Conservation (phyloP, 2,888 invertebrate species). For the Formica aserva region DNA sequence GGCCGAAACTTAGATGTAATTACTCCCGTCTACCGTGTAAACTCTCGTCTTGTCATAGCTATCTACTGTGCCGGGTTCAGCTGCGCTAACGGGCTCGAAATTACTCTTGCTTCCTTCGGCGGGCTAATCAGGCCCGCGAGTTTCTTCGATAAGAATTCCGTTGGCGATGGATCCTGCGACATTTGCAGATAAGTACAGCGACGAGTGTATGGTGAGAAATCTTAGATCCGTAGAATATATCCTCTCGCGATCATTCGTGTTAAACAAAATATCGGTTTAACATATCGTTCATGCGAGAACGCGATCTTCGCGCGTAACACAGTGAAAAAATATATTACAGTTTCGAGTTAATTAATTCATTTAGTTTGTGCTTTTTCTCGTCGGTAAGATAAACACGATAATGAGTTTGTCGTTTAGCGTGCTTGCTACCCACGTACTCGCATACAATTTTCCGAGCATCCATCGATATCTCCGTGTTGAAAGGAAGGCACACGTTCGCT, state of each 20-base stretch:
- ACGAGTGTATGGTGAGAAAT: conserved; percentile 22
- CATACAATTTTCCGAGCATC: conserved; percentile 30
- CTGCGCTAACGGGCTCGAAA: conserved; percentile 81
- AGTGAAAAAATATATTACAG: background rate
- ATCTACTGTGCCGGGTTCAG: conserved; percentile 80
- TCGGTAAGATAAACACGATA: conserved; percentile 33
- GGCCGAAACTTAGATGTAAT: conserved; percentile 84
- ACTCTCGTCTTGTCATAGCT: conserved; percentile 82
- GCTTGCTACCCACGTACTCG: background rate
- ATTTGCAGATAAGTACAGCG: conserved; percentile 20
- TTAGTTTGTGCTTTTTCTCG: background rate
- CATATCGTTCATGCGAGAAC: background rate
- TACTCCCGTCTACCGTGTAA: conserved; percentile 83
- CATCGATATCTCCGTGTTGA: conserved; percentile 47
- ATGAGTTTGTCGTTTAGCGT: conserved; percentile 4
- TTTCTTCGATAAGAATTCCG: conserved; percentile 76
- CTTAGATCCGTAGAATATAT: background rate
- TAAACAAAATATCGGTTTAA: conserved; percentile 4
- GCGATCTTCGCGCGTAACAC: background rate
- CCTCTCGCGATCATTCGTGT: background rate
- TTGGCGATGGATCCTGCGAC: conserved; percentile 48
- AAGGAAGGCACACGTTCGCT: conserved; percentile 51
- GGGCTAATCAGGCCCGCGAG: conserved; percentile 82
- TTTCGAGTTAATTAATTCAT: conserved; percentile 24
- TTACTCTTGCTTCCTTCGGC: conserved; percentile 83